Base-by-base conservation (phyloP, 2,888 invertebrate genomes). In the Thera obeliscata region DNA sequence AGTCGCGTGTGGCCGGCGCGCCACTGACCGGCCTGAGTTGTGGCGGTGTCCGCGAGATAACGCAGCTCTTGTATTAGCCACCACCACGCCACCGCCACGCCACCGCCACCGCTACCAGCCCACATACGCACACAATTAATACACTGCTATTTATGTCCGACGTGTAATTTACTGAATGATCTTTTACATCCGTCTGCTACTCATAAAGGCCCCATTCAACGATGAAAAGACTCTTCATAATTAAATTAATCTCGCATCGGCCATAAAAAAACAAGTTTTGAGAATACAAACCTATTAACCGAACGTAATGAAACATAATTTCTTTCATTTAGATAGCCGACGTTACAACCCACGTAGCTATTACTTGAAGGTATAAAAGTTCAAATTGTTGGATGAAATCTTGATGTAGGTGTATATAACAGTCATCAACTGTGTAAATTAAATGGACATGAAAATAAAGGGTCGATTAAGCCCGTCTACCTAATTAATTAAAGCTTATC, bases 401-500 rank as follows among this genome's bases (percentile, higher is more conserved):
- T 81, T 77, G 81, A 86, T 84, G 84, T 83, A 83, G 83, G 83
- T 86, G 86, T 86, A 86, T 86, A 87, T 87, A 84, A 81, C 84
- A 83, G 79, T 81, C 84, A 81, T 82, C 82, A 80, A 83, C 80
- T 84, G 81, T 85, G 86, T 86, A 86, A 86, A 87, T 87, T 86
- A 84, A 86, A 84, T 83, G 84, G 81, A 86, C 83, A 86, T 80
- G 85, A 84, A 86, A 81, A 84, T 83, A 85, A 84, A 83, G 81
- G 83, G 82, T 83, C 84, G 84, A 86, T 85, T 85, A 85, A 83
- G 81, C 79, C 76, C 78, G 78, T 80, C 85, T 82, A 80, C 85
- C 86, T 86, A 87, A 87, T 87, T 87, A 87, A 87, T 87, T 86
- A 86, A 82, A 78, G 84, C 82, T 87, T 87, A 87, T 87, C 86